Evolutionary conservation across 2,888 invertebrate species (phyloP), one percentile per base, ranked within the genome.

Genomic region (Drosophila borborema): DNA sequence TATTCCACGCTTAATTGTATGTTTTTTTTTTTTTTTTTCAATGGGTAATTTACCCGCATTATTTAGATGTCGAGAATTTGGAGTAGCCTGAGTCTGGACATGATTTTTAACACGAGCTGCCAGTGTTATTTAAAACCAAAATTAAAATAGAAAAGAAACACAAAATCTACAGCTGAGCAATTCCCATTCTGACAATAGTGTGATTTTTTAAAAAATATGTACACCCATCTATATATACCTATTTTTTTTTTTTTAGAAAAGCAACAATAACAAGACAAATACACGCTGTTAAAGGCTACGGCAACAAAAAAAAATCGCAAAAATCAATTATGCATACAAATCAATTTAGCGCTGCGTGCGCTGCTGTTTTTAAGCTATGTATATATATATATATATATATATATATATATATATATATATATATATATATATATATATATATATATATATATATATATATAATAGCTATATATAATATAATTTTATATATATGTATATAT

Each of bases 301-400:
- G 56, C 66, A 59, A 64, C 63, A 59, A 64, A 12, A 75, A 28
- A 28, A 28, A 71, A 74, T 79, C 68, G 72, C 79, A 40, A 71
- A 85, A 85, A 85, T 85, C 86, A 87, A 85, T 85, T 85, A 89
- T 85, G 89, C 85, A 85, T 82, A 87, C 89, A 85, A 80, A 82
- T 72, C 69, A 86, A 72, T 77, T 82, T 65, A 55, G 51, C 59
- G 61, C 48, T 86, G 84, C 81, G 78, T 80, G 62, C 64, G 69
- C 71, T 69, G 67, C 74, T 80, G 34, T 61, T 56, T 64, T 61
- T 74, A 54, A 31, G 31, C 31, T 18, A 34, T 18, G 18, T 18
- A 51, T 31, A 34, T 12, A 31, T 31, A 49, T 31, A 49, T 45
- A 45, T 2, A 20, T 0, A 41, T 7, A n/a, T n/a, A n/a, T n/a